Percentiles rank a stretch among this genome's conserved stretches.
phyloP scores from a whole-genome alignment of 2,797 vertebrate species.

The Limnodromus scolopaceus region DNA sequence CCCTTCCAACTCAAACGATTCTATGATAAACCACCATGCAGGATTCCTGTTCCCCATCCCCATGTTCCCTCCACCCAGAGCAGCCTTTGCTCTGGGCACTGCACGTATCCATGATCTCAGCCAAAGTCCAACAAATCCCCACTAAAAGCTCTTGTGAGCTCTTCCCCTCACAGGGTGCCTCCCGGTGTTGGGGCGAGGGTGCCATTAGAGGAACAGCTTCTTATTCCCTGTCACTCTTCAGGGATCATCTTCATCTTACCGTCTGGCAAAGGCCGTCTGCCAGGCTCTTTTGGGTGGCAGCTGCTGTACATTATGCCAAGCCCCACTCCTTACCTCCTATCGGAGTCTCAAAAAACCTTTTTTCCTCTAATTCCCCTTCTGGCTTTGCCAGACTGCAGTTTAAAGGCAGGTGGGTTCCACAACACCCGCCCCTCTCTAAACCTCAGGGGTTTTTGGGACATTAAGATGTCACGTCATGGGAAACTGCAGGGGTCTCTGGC shows the following conservation, averaged over 20 bases:
- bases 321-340: not conserved
- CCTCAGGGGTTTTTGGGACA: not conserved
- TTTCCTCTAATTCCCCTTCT: not conserved
- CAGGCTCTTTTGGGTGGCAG: not conserved
- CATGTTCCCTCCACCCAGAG: not conserved
- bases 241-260: not conserved
- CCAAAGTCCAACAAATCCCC: not conserved
- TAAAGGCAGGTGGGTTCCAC: not conserved
- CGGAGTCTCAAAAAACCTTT: not conserved
- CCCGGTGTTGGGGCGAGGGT: not conserved
- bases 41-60: not conserved
- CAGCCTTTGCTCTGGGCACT: not conserved
- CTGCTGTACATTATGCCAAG: not conserved
- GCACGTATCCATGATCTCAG: not conserved
- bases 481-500: not conserved
- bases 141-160: not conserved
- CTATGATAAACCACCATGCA: not conserved
- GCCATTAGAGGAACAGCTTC: not conserved
- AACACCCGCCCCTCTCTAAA: not conserved
- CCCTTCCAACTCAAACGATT: too few relatives aligned
- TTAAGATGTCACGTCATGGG: not conserved
- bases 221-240: not conserved
- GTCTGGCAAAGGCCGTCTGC: not conserved
- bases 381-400: not conserved
- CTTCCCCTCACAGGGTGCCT: not conserved